phyloP scores from a whole-genome alignment of 2,888 invertebrate genomes.

The Pyrgus malvae region DNA sequence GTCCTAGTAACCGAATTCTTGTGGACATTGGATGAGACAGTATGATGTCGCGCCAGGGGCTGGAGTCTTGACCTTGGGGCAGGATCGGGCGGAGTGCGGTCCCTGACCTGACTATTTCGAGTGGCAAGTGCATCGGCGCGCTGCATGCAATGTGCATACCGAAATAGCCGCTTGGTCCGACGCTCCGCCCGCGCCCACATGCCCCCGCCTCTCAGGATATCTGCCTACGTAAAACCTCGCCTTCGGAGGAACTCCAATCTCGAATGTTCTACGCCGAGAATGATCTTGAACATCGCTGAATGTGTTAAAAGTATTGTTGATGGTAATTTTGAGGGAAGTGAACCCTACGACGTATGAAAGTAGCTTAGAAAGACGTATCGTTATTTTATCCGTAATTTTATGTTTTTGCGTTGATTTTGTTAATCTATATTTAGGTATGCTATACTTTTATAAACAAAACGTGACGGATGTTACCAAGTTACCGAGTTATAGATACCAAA shows the following conservation, averaged over 20 bases:
- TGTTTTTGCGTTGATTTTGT: too few relatives aligned
- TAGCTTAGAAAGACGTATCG: too few relatives aligned
- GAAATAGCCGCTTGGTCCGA: conserved; percentile 73
- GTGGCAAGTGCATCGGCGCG: conserved; percentile 77
- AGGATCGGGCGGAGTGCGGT: conserved; percentile 77
- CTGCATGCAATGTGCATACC: conserved; percentile 81
- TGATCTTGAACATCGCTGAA: not conserved
- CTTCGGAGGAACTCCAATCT: too few relatives aligned
- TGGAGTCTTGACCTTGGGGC: conserved; percentile 79
- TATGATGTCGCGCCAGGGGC: conserved; percentile 36
- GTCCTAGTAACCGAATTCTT: conserved; percentile 42
- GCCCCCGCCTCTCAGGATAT: conserved; percentile 47
- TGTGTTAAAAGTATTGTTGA: too few relatives aligned
- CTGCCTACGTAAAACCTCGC: too few relatives aligned
- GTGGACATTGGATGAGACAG: conserved; percentile 35
- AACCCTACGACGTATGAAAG: too few relatives aligned
- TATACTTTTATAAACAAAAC: too few relatives aligned
- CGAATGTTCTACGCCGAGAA: conserved; percentile 17
- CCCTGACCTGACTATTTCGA: conserved; percentile 82
- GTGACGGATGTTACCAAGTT: too few relatives aligned
- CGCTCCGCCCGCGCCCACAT: conserved; percentile 54
- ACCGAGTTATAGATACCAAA: too few relatives aligned
- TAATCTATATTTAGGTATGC: too few relatives aligned
- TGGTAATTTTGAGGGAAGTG: too few relatives aligned
- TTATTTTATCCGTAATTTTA: too few relatives aligned